A percentile compares a stretch with the other conserved stretches of the same genome.
Conservation (phyloP, 2,113 vertebrate species). For the human (Homo sapiens) region GRCh38 chr2:177378001-177378500, state of each 20-base stretch:
- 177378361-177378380: background rate
- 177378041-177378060: background rate
- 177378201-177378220: background rate
- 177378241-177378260: background rate
- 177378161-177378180: slow-evolving; percentile 19
- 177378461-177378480: background rate
- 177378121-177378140: background rate
- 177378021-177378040: background rate
- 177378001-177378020: background rate
- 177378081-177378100: background rate
- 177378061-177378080: background rate
- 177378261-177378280: background rate
- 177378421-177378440: background rate
- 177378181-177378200: background rate
- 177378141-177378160: background rate
- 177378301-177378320: background rate
- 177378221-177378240: background rate
- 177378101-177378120: background rate
- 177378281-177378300: background rate
- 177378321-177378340: background rate
- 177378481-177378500: background rate
- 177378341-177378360: background rate
- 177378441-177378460: background rate
- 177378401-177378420: background rate
- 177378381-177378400: background rate